Percentiles rank a stretch among this genome's conserved stretches.
Conservation (phyloP, 2,888 invertebrate species). For the Drosophila anomalipes region DNA sequence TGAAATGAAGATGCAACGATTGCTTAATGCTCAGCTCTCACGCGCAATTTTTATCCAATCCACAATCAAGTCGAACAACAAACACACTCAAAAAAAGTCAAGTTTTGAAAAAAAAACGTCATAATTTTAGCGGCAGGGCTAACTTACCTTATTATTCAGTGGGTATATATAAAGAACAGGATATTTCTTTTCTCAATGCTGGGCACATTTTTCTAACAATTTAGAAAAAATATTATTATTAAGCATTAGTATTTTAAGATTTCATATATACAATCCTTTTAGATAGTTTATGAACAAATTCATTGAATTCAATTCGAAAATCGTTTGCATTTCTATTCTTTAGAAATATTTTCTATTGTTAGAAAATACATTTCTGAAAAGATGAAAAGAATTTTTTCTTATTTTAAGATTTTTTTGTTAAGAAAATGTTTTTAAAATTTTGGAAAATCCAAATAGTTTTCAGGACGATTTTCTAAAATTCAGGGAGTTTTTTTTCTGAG, state of each 20-base stretch:
- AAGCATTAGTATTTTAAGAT: neutral
- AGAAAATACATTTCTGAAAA: neutral
- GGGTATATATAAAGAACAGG: neutral
- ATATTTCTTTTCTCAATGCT: neutral
- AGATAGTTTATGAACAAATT: neutral
- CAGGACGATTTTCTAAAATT: neutral
- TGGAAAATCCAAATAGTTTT: neutral
- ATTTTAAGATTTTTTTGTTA: neutral
- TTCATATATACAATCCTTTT: neutral
- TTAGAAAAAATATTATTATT: neutral
- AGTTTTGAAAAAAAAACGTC: neutral
- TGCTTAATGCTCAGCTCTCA: slow-evolving; percentile 69
- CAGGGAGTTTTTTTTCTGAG: neutral
- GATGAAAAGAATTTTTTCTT: neutral
- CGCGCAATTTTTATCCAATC: slow-evolving; percentile 35
- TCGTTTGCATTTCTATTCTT: neutral
- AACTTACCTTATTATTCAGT: neutral
- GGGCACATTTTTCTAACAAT: neutral
- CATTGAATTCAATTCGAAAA: neutral
- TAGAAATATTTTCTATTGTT: neutral
- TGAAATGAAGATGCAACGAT: slow-evolving; percentile 47
- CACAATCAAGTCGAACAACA: slow-evolving; percentile 9
- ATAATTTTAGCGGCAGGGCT: neutral
- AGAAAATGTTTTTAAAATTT: neutral
- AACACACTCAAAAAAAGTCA: neutral